Evolutionary conservation across 2,113 vertebrate species (phyloP).

Genomic region (Carlito syrichta): DNA sequence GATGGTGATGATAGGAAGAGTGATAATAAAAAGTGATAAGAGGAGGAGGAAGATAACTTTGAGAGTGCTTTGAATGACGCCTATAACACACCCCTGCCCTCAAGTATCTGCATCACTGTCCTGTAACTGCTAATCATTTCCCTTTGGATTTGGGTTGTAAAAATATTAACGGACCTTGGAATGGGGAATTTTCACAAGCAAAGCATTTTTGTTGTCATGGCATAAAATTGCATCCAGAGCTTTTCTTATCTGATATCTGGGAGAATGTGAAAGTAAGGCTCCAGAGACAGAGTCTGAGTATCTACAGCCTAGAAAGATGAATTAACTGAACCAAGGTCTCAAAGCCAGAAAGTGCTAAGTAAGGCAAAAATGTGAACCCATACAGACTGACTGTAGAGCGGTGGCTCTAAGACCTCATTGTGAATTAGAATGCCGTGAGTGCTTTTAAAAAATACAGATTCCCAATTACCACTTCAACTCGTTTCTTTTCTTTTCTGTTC

Average conservation of each 20-base stretch:
- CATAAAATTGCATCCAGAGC: background rate
- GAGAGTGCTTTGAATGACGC: background rate
- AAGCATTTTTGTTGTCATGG: background rate
- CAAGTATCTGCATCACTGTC: background rate
- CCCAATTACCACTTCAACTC: background rate
- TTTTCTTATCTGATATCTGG: background rate
- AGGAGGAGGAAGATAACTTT: background rate
- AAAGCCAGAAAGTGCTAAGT: background rate
- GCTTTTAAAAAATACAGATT: background rate
- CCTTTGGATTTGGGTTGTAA: background rate
- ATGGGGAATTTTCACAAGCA: background rate
- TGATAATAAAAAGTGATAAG: background rate
- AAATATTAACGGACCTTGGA: background rate
- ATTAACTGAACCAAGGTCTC: background rate
- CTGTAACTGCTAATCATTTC: background rate
- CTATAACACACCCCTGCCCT: too few species aligned
- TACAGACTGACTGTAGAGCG: background rate
- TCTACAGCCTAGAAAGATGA: background rate
- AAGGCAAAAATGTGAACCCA: background rate
- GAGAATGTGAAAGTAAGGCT: background rate
- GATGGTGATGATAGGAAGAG: background rate
- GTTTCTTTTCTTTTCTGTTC: too few species aligned
- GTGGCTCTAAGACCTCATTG: background rate
- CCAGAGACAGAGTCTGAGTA: background rate
- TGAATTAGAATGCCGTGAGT: background rate